These are phyloP conservation scores for Gorilla gorilla DNA, from an alignment of 2,113 vertebrate species.

Conservation along the genomic window DNA sequence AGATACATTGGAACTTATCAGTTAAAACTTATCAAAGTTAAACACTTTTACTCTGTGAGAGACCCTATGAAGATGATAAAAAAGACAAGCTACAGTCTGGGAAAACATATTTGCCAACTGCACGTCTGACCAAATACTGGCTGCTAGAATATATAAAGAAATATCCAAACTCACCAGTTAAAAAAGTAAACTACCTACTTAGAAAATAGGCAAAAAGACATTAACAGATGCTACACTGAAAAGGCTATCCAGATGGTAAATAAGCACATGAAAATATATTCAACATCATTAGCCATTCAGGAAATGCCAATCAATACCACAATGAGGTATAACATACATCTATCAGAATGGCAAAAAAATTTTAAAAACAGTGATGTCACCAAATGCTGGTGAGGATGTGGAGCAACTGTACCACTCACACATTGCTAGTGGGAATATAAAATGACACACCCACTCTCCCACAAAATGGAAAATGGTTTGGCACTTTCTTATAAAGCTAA, in stretches of 20 bases:
- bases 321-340: not conserved
- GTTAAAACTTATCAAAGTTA: not conserved
- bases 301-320: not conserved
- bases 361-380: not conserved
- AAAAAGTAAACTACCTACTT: not conserved
- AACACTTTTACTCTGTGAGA: not conserved
- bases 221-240: not conserved
- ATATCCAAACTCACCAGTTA: not conserved
- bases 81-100: not conserved
- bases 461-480: too few species aligned
- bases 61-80: not conserved
- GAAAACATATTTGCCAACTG: not conserved
- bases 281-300: fast-evolving
- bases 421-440: not conserved
- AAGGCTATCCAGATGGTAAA: fast-evolving
- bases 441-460: too few species aligned
- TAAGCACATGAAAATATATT: fast-evolving
- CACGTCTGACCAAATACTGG: not conserved
- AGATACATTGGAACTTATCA: not conserved
- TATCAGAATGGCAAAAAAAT: not conserved
- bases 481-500: not conserved
- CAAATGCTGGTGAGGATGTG: not conserved
- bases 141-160: not conserved
- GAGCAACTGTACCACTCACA: not conserved
- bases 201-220: not conserved